phyloP scores from a whole-genome alignment of 2,113 vertebrate genomes.

The Vidua macroura region DNA sequence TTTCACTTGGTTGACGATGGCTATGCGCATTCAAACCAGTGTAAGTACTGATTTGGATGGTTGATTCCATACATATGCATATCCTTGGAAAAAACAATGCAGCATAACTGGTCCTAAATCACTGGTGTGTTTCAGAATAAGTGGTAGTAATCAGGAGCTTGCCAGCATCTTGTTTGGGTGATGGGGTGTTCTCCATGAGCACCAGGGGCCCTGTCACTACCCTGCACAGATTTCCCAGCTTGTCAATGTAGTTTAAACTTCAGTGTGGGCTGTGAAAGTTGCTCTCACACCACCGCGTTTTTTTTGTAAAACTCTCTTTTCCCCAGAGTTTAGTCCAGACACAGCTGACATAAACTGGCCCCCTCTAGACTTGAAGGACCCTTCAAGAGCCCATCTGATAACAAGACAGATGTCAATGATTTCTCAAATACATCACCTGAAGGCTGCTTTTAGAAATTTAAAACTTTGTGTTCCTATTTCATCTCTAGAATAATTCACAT shows the following conservation, averaged over 20 bases:
- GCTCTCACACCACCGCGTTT: fast-evolving
- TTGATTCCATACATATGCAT: not conserved
- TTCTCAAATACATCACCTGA: not conserved
- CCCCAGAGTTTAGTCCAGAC: not conserved
- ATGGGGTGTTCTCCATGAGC: not conserved
- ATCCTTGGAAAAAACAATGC: not conserved
- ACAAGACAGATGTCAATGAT: not conserved
- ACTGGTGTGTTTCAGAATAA: not conserved
- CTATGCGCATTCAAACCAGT: not conserved
- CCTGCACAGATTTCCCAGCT: not conserved
- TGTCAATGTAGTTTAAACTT: not conserved
- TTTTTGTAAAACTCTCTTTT: not conserved
- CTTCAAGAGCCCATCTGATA: not conserved
- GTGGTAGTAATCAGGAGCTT: not conserved
- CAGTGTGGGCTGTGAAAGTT: not conserved
- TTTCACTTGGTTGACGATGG: not conserved
- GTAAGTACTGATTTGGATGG: not conserved
- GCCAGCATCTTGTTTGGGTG: not conserved
- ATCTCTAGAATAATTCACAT: not conserved
- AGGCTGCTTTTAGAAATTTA: not conserved
- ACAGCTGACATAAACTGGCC: not conserved
- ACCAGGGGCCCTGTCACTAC: not conserved
- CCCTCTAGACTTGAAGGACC: not conserved
- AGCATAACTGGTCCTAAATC: constrained; percentile 18
- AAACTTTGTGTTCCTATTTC: not conserved